Evolutionary conservation across 2,113 vertebrate genomes (phyloP).

Genomic region (human (Homo sapiens)): GRCh38 chr6:71503001-71503500

Average conservation of each 20-base stretch:
- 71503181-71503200: not conserved
- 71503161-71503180: not conserved
- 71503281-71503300: not conserved
- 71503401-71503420: not conserved
- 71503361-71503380: not conserved
- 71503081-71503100: no score
- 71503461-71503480: not conserved
- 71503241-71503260: not conserved
- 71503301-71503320: not conserved
- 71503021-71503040: not conserved
- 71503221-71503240: not conserved
- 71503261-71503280: slow-evolving; percentile 4
- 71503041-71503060: not conserved
- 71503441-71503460: not conserved
- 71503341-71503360: not conserved
- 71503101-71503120: not conserved
- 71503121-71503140: not conserved
- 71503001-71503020: not conserved
- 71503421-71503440: not conserved
- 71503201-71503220: no score
- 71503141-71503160: not conserved
- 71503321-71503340: not conserved
- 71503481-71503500: not conserved
- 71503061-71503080: not conserved
- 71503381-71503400: not conserved